Base-by-base conservation (phyloP, 1,140 invertebrate genomes). In the Sinella curviseta region DNA sequence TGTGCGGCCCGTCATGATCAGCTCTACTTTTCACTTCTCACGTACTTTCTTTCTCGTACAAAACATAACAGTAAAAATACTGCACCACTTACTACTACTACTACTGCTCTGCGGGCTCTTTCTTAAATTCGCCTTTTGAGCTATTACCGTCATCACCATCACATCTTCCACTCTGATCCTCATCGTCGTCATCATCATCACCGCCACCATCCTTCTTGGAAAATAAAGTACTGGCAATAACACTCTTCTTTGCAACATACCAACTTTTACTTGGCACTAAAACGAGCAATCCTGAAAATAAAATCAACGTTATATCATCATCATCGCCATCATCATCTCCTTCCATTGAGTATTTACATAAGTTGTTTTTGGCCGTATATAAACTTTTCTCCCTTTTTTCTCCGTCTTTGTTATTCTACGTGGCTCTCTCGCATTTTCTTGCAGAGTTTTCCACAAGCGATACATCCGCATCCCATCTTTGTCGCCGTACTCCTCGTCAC, bases 171-270 rank as follows among this genome's bases (percentile, higher is more conserved):
- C 39, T 48, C 39, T 48, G 39, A 48, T 48, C 39, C 39, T 48
- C 39, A 48, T 48, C 39, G 39, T 20, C 20, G 20, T 48, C 39
- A 48, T 70, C 65, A 70, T 70, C n/a, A 30, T 60, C 24, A 8
- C 24, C 57, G 39, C 8, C 39, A 48, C 39, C 39, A 48, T 48
- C 20, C 24, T 26, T 26, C 20, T 16, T 8, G 57, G 57, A 65
- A 70, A 75, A 75, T 39, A 75, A 4, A n/a, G 28, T 39, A 48
- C 4, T 75, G n/a, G 74, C 74, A 36, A 54, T 75, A 75, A 75
- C 35, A 17, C 24, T 60, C 24, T 60, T 26, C 57, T 16, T 60
- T 26, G 3, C 65, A 33, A 70, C 65, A 60, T 60, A 16, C 8
- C 57, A 48, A 48, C 39, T 48, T 48, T 48, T 48, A 48, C 39